phyloP scores from a whole-genome alignment of 1,140 invertebrate species.

The Agrilus planipennis region DNA sequence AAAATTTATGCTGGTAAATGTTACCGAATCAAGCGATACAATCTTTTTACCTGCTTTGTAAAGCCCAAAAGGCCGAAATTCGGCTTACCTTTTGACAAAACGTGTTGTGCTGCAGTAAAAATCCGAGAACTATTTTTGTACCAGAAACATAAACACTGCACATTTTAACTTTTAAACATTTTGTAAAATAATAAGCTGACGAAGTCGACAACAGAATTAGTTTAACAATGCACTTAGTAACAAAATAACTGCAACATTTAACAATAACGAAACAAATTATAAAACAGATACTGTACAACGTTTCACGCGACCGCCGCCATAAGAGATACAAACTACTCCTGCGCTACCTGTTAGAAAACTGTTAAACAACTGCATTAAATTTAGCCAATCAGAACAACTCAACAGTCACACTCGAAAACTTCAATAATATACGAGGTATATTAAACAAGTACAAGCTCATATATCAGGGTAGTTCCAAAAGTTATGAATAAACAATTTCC shows the following conservation, averaged over 20 bases:
- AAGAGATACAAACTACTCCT: background rate
- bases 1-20: too few relatives aligned
- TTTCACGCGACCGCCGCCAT: slow-evolving; percentile 3
- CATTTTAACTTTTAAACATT: slow-evolving; percentile 9
- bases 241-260: slow-evolving; percentile 7
- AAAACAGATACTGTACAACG: slow-evolving; percentile 4
- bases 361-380: slow-evolving; percentile 1
- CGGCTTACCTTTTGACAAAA: slow-evolving; percentile 7
- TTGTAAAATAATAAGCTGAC: slow-evolving; percentile 4
- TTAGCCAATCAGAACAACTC: too few relatives aligned
- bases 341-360: background rate
- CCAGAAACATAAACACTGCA: slow-evolving; percentile 8
- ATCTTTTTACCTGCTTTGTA: too few relatives aligned
- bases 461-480: too few relatives aligned
- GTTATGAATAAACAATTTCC: too few relatives aligned
- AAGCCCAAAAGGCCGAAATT: too few relatives aligned
- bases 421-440: too few relatives aligned
- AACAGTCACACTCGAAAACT: too few relatives aligned
- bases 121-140: slow-evolving; percentile 8
- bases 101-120: slow-evolving; percentile 2
- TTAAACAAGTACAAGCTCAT: too few relatives aligned
- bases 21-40: too few relatives aligned
- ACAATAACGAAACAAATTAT: slow-evolving; percentile 8
- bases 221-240: slow-evolving; percentile 5
- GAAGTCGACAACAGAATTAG: slow-evolving; percentile 1